Base-by-base conservation (phyloP, 2,113 vertebrate species). In the Origma solitaria region DNA sequence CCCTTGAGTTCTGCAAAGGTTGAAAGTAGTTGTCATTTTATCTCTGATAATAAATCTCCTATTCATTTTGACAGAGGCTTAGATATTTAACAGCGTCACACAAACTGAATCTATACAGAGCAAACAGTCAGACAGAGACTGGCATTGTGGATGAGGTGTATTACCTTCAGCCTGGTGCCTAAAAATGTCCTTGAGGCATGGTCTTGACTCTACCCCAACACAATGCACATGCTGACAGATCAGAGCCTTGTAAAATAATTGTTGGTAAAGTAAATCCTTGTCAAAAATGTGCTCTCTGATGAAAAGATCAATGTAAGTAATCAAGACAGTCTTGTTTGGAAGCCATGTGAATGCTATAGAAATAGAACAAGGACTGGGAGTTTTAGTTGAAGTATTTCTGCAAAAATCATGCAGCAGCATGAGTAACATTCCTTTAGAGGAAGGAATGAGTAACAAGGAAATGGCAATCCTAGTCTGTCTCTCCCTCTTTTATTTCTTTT, bases 51-150 rank as follows among this genome's bases (percentile, higher is more conserved):
- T 84, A 92, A 78, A 88, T 86, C 86, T 92, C 84, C 71, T 92
- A 76, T 96, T 93, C 95, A 82, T 83, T 94, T 64, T 72, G 51
- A 90, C 90, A 96, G 93, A 88, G 83, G 75, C 71, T 70, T 88
- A 78, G 75, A 42, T 94, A 77, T 86, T 82, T 92, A 95, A 70
- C 71, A 75, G 68, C 31, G 42, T 93, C 90, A 85, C 66, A 94
- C 86, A 92, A 91, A 96, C 58, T 76, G 75, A 94, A 84, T 78
- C 77, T 49, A 78, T 69, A 50, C 77, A 93, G 77, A 95, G 81
- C 75, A 97, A 94, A 94, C 81, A 96, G 53, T 75, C 73, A 90
- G 82, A 96, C 91, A 97, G 92, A 95, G 64, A 38, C 57, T 93
- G 78, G 91, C 77, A 92, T 95, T 97, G 88, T 97, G 72, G 90